Base-by-base conservation (phyloP, 2,888 invertebrate genomes). In the Drosophila nigricruria region DNA sequence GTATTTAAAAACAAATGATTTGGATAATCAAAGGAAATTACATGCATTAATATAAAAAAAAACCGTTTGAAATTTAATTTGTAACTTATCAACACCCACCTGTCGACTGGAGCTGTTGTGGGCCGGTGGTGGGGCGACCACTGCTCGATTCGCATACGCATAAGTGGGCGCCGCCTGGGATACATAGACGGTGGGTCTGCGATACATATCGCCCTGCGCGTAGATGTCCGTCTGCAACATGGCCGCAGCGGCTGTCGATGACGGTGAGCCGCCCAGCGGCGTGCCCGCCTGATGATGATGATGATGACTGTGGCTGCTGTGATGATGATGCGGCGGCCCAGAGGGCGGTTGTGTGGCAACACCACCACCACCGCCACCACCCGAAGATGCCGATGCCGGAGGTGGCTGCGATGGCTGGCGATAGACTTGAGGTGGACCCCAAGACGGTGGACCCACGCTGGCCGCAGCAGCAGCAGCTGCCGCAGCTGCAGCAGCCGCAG, bases 121-220 rank as follows among this genome's bases (percentile, higher is more conserved):
- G 18, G 93, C 93, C 25, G 93, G 93, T 40, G 93, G 93, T 43
- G 93, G 93, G 18, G 92, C 93, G 49, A 93, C 92, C 34, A 92
- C 92, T 36, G 93, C 91, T 12, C 93, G 91, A 77, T 93, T 93
- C 60, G 88, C 71, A 57, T 87, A 87, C 40, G 92, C 92, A 57
- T 92, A 93, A 43, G 92, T 92, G 36, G 93, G 92, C 53, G 92
- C 91, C 23, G 91, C 91, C 82, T 93, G 93, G 2, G 96, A 95
- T 47, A 96, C 96, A 91, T 96, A 96, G 50, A 96, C 96, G 49
- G 95, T 94, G 50, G 95, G 95, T 18, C 95, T 94, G 79, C 95
- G 94, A 93, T 95, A 96, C 79, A 95, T 93, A 56, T 95, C 94
- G 89, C 95, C 91, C 70, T 92, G 92, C 67, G 93, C 93, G 45